Percentiles rank a stretch among this genome's conserved stretches.
Evolutionary conservation across 2,113 vertebrate genomes (phyloP).

Genomic region (Pipa parva): DNA sequence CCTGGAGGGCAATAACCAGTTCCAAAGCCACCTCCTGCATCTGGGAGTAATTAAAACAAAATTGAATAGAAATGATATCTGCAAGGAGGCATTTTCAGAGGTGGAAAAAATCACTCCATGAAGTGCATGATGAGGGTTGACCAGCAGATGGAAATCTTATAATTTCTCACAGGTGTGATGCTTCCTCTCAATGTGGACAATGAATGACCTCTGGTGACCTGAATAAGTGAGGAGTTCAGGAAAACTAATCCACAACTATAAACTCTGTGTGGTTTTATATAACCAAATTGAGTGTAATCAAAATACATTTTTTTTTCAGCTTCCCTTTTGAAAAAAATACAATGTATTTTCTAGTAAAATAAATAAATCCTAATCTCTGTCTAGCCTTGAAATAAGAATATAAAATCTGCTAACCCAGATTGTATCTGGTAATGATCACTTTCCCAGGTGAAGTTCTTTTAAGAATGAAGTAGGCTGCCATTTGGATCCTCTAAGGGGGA

Average conservation of each 20-base stretch:
- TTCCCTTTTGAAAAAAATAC: background rate
- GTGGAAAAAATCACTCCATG: background rate
- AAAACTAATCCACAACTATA: background rate
- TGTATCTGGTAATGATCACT: background rate
- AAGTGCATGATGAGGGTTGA: background rate
- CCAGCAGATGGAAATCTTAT: conserved; percentile 11
- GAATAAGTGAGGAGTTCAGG: background rate
- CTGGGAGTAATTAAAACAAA: conserved; percentile 16
- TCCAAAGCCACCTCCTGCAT: background rate
- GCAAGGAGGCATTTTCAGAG: conserved; percentile 16
- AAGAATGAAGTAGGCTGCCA: too few relatives aligned
- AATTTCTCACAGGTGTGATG: background rate
- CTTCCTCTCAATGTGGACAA: conserved; percentile 4
- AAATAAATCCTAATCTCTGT: background rate
- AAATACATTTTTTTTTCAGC: background rate
- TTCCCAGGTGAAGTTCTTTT: conserved; percentile 3
- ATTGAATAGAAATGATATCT: background rate
- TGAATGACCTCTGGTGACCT: background rate
- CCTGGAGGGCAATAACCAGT: background rate
- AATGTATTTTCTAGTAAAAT: background rate
- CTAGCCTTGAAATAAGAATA: background rate
- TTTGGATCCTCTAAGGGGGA: too few relatives aligned
- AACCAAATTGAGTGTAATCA: background rate
- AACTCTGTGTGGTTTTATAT: background rate
- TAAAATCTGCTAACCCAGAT: conserved; percentile 9